These are phyloP conservation scores for Erythrocercus mccallii DNA, from an alignment of 2,113 vertebrate genomes.

Conservation along the genomic window DNA sequence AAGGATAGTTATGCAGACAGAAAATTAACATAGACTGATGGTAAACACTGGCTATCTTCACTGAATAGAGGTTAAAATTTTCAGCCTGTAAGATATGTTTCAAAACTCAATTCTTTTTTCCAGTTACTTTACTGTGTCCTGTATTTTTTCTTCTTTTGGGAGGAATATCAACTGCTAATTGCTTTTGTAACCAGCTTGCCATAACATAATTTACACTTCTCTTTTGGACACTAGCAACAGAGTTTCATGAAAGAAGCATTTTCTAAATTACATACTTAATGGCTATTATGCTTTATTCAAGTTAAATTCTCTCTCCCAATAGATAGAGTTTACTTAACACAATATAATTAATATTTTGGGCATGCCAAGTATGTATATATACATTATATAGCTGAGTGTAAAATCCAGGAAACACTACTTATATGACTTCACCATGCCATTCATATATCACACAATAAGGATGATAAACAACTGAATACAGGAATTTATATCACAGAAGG, in stretches of 20 bases:
- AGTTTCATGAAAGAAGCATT: not conserved
- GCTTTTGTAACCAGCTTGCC: not conserved
- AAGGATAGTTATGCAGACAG: not conserved
- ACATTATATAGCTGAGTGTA: not conserved
- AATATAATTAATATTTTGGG: not conserved
- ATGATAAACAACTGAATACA: not conserved
- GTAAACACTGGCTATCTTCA: not conserved
- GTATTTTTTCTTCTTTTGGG: not conserved
- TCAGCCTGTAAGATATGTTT: not conserved
- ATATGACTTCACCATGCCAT: not conserved
- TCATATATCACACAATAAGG: not conserved
- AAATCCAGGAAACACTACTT: not conserved
- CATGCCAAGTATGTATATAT: not conserved
- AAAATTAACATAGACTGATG: not conserved
- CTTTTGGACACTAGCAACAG: not conserved
- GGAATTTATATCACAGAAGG: not conserved
- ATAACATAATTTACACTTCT: not conserved
- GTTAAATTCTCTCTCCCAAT: not conserved
- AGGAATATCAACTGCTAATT: not conserved
- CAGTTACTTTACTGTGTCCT: not conserved
- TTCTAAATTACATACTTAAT: not conserved
- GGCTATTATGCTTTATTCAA: not conserved
- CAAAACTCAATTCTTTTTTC: not conserved
- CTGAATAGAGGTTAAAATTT: not conserved
- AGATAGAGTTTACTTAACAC: not conserved